These are phyloP conservation scores for Heptranchias perlo DNA, from an alignment of 2,113 vertebrate genomes.

Conservation along the genomic window DNA sequence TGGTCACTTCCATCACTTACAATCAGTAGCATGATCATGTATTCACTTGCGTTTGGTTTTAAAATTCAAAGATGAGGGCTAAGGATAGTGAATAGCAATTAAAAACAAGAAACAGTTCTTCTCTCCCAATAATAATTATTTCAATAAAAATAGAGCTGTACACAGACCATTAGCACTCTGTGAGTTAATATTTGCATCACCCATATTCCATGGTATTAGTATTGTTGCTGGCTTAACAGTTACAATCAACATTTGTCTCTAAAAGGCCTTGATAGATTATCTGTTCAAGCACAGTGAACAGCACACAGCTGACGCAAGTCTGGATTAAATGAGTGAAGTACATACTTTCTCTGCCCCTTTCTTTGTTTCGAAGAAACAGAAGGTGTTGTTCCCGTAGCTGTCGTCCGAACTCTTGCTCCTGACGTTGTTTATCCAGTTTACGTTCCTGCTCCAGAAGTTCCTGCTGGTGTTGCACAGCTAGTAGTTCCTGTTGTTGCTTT, in stretches of 20 bases:
- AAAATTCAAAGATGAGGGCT: neutral
- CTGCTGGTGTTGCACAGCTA: slow-evolving; percentile 94
- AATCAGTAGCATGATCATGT: neutral
- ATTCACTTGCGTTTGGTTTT: neutral
- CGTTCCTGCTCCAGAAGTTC: slow-evolving; percentile 92
- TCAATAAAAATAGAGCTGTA: neutral
- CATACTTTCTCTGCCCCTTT: slow-evolving; percentile 94
- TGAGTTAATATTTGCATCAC: neutral
- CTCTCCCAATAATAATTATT: too few species aligned
- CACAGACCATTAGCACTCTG: too few species aligned
- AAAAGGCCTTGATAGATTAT: neutral
- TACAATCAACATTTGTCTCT: neutral
- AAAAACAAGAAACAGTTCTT: neutral
- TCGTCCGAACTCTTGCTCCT: slow-evolving; percentile 89
- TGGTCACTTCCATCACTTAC: neutral
- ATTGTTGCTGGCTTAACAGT: neutral
- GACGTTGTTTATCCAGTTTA: slow-evolving; percentile 87
- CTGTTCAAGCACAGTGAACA: neutral
- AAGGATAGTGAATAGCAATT: neutral
- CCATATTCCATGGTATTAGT: neutral
- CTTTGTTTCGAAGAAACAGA: slow-evolving; percentile 80
- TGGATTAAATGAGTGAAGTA: slow-evolving; percentile 37
- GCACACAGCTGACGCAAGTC: neutral
- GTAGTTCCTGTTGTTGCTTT: slow-evolving; percentile 97
- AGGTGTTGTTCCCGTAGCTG: slow-evolving; percentile 85